Conservation (phyloP, 2,113 vertebrate genomes). For the Nibea coibor region DNA sequence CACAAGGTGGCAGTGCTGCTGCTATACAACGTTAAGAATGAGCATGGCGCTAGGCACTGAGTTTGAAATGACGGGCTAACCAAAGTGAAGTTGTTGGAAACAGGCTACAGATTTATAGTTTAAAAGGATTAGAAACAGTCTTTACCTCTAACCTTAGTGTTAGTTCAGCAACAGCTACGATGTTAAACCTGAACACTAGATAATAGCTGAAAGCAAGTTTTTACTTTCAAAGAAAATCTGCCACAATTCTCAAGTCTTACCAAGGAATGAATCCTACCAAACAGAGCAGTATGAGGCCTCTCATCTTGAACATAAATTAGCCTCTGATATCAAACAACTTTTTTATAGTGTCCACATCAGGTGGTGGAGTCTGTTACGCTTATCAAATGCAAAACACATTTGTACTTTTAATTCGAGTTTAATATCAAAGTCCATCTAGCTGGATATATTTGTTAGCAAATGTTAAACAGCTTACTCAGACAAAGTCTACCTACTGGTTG, state of each 20-base stretch:
- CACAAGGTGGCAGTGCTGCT: neutral
- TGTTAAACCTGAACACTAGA: neutral
- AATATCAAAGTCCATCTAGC: too few relatives aligned
- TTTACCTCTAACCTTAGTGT: neutral
- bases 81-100: neutral
- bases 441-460: too few relatives aligned
- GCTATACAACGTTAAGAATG: neutral
- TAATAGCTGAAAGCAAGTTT: neutral
- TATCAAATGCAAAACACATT: too few relatives aligned
- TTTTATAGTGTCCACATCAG: neutral
- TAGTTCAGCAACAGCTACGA: neutral
- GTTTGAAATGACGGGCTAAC: neutral
- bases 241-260: neutral
- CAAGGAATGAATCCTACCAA: neutral
- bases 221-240: neutral
- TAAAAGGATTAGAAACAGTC: too few relatives aligned
- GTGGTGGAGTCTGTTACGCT: neutral
- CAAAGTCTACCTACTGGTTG: too few relatives aligned
- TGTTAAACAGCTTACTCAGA: too few relatives aligned
- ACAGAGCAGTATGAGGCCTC: constrained; percentile 11
- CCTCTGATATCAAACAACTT: neutral
- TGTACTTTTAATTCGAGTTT: too few relatives aligned
- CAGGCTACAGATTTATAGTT: neutral
- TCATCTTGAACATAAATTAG: constrained; percentile 26
- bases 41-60: too few relatives aligned